These are phyloP conservation scores for Labrus mixtus DNA, from an alignment of 2,113 vertebrate genomes.

Conservation along the genomic window DNA sequence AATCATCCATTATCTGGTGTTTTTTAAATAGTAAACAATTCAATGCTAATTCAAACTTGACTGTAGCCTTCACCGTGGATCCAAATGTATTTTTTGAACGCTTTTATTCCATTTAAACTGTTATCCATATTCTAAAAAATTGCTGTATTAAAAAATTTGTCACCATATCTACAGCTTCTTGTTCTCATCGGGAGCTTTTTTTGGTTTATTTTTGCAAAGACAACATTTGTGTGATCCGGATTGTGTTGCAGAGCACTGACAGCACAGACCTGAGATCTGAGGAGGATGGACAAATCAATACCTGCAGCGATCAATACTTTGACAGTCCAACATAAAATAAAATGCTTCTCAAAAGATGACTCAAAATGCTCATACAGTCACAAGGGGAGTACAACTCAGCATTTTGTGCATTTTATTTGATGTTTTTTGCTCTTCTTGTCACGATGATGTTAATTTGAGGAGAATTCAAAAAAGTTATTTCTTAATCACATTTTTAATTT, in stretches of 20 bases:
- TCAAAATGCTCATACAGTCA: not conserved
- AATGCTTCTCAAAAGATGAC: not conserved
- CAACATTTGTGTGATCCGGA: not conserved
- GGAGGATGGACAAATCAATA: conserved; percentile 1
- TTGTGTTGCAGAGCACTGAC: not conserved
- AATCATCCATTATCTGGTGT: too few relatives aligned
- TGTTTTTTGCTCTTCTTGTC: too few relatives aligned
- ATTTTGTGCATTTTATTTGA: not conserved
- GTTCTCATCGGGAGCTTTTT: not conserved
- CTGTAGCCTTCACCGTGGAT: too few relatives aligned
- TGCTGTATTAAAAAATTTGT: not conserved
- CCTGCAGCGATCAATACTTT: not conserved
- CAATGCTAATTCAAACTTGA: too few relatives aligned
- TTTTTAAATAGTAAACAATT: not conserved
- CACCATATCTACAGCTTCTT: not conserved
- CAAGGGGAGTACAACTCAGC: not conserved
- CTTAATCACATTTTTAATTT: too few relatives aligned
- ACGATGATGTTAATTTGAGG: too few relatives aligned
- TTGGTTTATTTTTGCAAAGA: not conserved
- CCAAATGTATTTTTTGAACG: not conserved
- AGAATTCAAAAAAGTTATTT: too few relatives aligned
- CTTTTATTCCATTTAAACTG: not conserved
- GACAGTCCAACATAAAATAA: not conserved
- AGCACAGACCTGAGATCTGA: conserved; percentile 29
- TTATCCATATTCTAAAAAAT: not conserved